Base-by-base conservation (phyloP, 2,797 vertebrate genomes). In the Lophotriccus pileatus region DNA sequence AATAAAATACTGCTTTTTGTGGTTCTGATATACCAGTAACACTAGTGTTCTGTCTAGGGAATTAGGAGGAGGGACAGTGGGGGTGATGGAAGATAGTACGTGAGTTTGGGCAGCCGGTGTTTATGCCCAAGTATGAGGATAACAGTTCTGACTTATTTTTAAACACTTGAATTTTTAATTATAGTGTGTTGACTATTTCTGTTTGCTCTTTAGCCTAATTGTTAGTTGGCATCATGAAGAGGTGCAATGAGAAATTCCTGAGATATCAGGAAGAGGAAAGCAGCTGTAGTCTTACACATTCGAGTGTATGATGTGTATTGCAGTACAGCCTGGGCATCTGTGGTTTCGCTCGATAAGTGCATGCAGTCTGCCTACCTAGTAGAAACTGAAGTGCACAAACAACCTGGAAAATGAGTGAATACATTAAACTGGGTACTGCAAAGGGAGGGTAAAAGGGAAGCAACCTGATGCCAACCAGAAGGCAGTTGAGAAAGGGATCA, bases 121-220 rank as follows among this genome's bases (percentile, higher is more conserved):
- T 83, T 93, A 10, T 78, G 41, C 32, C 78, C 41, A 30, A 84
- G 49, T 52, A 60, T 43, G 52, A 88, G 60, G n/a, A 63, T 90
- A 92, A 80, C 64, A 74, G 44, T 86, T 93, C 60, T 94, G 89
- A 90, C 69, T 94, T 28, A 92, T 67, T 94, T 93, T 84, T 70
- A 86, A 93, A 52, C 52, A 36, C 56, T 90, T 66, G 41, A 60
- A 43, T 94, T 91, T 95, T 89, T 91, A 89, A 95, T 89, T 95
- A 78, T 41, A 68, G 64, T 4, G 18, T 49, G 62, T 59, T 3
- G 7, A 49, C 69, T 95, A 16, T 83, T 81, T 85, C 74, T 87
- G 52, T 79, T 82, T 94, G 84, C 87, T 87, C 39, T 92, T 74
- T 74, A 59, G 77, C 62, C n/a, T 92, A 80, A 82, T 87, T 82